Percentiles rank a stretch among this genome's conserved stretches.
Evolutionary conservation across 2,888 invertebrate species (phyloP).

Genomic region (Heliconius hortense): DNA sequence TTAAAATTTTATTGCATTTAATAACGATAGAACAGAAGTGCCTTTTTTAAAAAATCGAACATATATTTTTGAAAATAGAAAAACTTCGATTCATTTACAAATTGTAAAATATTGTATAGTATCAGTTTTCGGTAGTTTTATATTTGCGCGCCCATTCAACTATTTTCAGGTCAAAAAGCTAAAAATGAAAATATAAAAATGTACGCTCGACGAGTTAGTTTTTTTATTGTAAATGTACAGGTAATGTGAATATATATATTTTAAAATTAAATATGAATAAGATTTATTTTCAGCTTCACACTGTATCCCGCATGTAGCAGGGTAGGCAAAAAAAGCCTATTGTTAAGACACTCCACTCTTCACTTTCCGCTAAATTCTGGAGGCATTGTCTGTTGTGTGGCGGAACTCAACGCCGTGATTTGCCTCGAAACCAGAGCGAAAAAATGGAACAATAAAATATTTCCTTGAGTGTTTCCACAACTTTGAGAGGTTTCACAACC

Average conservation of each 20-base stretch:
- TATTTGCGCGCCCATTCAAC: slow-evolving; percentile 7
- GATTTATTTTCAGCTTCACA: neutral
- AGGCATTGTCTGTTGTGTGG: too few relatives aligned
- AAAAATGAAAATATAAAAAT: slow-evolving; percentile 13
- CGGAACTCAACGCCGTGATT: too few relatives aligned
- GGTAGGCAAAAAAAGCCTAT: too few relatives aligned
- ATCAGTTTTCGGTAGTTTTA: slow-evolving; percentile 5
- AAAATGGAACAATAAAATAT: too few relatives aligned
- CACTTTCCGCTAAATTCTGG: too few relatives aligned
- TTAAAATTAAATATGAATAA: neutral
- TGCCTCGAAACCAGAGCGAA: too few relatives aligned
- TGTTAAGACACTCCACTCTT: too few relatives aligned
- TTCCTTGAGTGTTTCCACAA: too few relatives aligned
- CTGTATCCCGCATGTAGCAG: too few relatives aligned
- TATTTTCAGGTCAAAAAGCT: slow-evolving; percentile 17
- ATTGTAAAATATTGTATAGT: neutral
- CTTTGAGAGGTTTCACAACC: too few relatives aligned
- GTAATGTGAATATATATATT: neutral
- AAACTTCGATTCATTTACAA: neutral
- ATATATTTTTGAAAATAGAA: neutral
- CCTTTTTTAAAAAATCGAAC: neutral
- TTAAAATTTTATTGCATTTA: too few relatives aligned
- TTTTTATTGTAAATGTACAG: slow-evolving; percentile 8
- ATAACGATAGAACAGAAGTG: neutral
- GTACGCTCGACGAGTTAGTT: neutral